These are phyloP conservation scores for Amphibalanus amphitrite DNA, from an alignment of 1,140 invertebrate genomes.

Conservation along the genomic window DNA sequence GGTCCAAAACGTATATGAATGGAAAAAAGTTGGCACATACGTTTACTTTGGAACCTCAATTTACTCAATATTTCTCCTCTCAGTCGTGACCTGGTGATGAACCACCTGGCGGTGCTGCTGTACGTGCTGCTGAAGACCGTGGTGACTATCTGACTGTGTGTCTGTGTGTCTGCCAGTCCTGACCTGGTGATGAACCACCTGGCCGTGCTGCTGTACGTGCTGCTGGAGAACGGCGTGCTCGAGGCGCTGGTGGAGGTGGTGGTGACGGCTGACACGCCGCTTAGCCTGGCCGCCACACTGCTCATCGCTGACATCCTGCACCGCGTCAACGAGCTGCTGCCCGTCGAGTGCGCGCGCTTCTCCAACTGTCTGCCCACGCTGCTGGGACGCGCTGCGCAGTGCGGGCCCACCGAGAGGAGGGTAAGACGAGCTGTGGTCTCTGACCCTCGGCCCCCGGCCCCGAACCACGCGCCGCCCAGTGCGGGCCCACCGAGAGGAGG, in stretches of 20 bases:
- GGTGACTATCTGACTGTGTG: neutral
- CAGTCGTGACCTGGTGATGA: slow-evolving; percentile 75
- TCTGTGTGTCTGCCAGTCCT: slow-evolving; percentile 35
- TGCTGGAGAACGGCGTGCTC: slow-evolving; percentile 67
- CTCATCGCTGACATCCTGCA: slow-evolving; percentile 47
- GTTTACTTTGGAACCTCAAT: no score
- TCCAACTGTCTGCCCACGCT: slow-evolving; percentile 63
- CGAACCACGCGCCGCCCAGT: no score
- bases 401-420: neutral
- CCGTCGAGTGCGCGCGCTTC: slow-evolving; percentile 61
- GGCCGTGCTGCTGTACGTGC: slow-evolving; percentile 68
- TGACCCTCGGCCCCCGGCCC: no score
- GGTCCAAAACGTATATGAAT: no score
- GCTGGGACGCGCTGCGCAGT: slow-evolving; percentile 49
- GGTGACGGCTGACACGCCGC: slow-evolving; percentile 64
- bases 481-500: no score
- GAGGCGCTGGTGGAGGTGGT: slow-evolving; percentile 82
- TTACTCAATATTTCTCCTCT: no score
- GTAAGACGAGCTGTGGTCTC: neutral
- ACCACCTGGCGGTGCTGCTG: slow-evolving; percentile 73
- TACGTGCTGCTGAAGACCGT: no score
- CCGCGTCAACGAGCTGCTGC: slow-evolving; percentile 61
- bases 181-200: slow-evolving; percentile 82
- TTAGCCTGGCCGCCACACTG: slow-evolving; percentile 76
- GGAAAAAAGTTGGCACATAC: no score